These are phyloP conservation scores for Drosophila serrata DNA, from an alignment of 1,140 invertebrate genomes.

Conservation along the genomic window DNA sequence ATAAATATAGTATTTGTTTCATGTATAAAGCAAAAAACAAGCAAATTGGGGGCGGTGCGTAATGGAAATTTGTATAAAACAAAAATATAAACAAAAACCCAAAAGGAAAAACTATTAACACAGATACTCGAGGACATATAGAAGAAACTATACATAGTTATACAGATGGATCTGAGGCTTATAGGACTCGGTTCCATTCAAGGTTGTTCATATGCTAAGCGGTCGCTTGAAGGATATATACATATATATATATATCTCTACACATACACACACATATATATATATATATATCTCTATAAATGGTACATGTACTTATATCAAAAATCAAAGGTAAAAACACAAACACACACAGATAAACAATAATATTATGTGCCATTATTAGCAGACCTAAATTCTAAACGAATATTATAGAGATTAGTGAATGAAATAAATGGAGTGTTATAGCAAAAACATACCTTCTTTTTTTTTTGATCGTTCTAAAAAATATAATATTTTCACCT, in stretches of 20 bases:
- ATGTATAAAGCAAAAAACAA: constrained; percentile 28
- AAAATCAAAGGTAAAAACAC: constrained; percentile 19
- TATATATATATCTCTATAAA: constrained; percentile 25
- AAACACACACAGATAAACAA: constrained; percentile 62
- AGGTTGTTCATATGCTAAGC: constrained; percentile 56
- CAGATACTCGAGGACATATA: constrained; percentile 11
- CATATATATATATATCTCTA: constrained; percentile 3
- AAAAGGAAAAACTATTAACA: not conserved
- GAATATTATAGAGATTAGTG: constrained; percentile 18
- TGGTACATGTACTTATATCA: constrained; percentile 51
- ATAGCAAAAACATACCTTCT: not conserved
- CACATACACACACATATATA: not conserved
- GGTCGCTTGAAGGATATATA: constrained; percentile 18
- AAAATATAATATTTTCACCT: not conserved
- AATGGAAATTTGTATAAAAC: constrained; percentile 38
- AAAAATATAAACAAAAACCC: not conserved
- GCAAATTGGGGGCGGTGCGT: constrained; percentile 3
- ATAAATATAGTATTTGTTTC: constrained; percentile 29
- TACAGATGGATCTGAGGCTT: constrained; percentile 13
- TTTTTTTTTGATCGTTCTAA: not conserved
- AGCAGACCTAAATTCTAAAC: constrained; percentile 55
- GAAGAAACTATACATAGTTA: constrained; percentile 25
- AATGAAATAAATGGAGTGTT: constrained; percentile 20
- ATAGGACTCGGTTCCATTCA: constrained; percentile 29
- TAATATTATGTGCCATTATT: constrained; percentile 84